Evolutionary conservation across 2,797 vertebrate genomes (phyloP).

Genomic region (Propithecus deckenii): DNA sequence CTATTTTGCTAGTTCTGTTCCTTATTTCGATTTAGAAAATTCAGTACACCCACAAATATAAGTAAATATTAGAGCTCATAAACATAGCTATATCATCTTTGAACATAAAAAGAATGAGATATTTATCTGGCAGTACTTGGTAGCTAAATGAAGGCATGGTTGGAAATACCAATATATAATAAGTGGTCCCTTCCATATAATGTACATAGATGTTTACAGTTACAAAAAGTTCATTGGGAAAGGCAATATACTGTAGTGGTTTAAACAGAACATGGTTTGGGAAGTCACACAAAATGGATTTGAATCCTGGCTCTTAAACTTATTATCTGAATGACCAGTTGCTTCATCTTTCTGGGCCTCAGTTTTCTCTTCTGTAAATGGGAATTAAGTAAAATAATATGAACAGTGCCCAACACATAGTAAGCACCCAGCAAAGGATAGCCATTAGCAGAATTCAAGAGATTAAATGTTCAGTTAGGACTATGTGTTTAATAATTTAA

Average conservation of each 20-base stretch:
- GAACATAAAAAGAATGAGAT: neutral
- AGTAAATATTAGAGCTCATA: slow-evolving; percentile 17
- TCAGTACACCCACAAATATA: neutral
- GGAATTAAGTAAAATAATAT: neutral
- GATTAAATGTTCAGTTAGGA: slow-evolving; percentile 20
- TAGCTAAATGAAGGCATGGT: neutral
- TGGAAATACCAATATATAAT: neutral
- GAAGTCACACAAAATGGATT: neutral
- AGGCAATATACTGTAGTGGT: neutral
- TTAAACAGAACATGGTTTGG: neutral
- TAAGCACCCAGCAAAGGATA: neutral
- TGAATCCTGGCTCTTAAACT: slow-evolving; percentile 33
- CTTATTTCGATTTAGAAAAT: slow-evolving; percentile 40
- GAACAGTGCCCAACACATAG: neutral
- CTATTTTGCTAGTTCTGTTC: slow-evolving; percentile 35
- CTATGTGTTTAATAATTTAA: neutral
- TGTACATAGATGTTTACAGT: neutral
- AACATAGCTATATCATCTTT: neutral
- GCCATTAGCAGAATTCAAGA: neutral
- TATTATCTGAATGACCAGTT: neutral
- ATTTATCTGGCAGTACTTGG: neutral
- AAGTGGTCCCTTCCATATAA: neutral
- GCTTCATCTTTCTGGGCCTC: neutral
- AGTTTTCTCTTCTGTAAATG: neutral
- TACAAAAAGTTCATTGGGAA: neutral